Conservation (phyloP, 1,140 invertebrate genomes). For the Conus ventricosus region DNA sequence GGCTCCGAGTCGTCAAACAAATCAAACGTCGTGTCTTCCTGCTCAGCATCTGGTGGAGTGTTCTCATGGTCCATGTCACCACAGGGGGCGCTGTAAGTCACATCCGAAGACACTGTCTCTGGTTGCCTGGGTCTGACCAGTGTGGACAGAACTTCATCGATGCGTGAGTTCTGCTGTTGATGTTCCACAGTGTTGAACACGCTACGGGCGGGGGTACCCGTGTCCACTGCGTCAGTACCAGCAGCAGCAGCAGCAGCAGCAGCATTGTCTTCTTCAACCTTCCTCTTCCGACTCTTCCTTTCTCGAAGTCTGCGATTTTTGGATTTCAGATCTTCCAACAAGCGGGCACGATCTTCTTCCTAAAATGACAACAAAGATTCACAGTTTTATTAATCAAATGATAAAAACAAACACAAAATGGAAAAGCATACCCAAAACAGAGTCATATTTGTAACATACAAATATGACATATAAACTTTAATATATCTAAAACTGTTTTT, state of each 20-base stretch:
- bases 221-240: background rate
- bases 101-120: background rate
- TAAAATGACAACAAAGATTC: background rate
- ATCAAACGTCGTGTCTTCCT: background rate
- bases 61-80: background rate
- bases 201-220: background rate
- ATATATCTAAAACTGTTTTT: no score
- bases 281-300: background rate
- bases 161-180: background rate
- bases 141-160: background rate
- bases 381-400: background rate
- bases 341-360: background rate
- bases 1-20: background rate
- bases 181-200: conserved; percentile 9
- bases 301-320: background rate
- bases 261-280: background rate
- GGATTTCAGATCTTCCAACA: background rate
- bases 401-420: background rate
- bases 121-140: background rate
- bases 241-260: background rate
- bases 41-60: background rate
- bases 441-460: no score
- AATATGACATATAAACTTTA: no score
- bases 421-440: no score
- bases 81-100: background rate